Evolutionary conservation across 2,113 vertebrate genomes (phyloP), one percentile per base, ranked within the genome.

Genomic region (Arenaria interpres): DNA sequence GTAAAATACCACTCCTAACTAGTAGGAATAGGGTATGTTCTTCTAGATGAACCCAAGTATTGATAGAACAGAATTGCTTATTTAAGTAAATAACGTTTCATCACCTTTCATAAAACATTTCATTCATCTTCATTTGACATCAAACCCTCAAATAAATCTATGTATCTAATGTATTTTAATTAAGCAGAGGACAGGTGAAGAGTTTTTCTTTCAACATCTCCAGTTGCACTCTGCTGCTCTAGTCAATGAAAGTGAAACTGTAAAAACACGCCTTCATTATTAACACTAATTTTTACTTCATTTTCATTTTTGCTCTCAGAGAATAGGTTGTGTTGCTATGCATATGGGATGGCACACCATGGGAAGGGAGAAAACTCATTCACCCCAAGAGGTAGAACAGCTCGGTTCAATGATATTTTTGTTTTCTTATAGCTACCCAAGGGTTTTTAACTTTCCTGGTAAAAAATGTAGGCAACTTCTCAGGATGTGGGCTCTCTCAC

Each of bases 111-210:
- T 96, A 97, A 97, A 96, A 85, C 37, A 67, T 95, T 96, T 90
- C 56, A 97, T 97, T 97, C 85, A 93, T 97, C 97, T 97, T 97
- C 90, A 97, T 97, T 97, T 96, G 89, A 88, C 77, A 95, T 92
- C 74, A 97, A 92, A 95, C 63, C 27, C 71, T 96, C 95, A 96
- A 95, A 94, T 92, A 96, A 93, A 95, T 93, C 71, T 89, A 69
- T 78, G 74, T 95, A 69, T 85, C 67, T 96, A 96, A 97, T 97
- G 66, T 81, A 95, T 97, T 97, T 96, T 95, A 97, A 97, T 97
- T 97, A 97, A 95, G 79, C 48, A 76, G 35, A 72, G 32, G 92
- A 91, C 83, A 90, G 79, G 60, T 93, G 84, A 97, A 97, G 90
- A 96, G 85, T 75, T 97, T 91, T 96, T 94, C 89, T 94, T 96